Percentiles rank a stretch among this genome's conserved stretches.
Conservation (phyloP, 2,888 invertebrate genomes). For the Vannuccia rotundouncinata region DNA sequence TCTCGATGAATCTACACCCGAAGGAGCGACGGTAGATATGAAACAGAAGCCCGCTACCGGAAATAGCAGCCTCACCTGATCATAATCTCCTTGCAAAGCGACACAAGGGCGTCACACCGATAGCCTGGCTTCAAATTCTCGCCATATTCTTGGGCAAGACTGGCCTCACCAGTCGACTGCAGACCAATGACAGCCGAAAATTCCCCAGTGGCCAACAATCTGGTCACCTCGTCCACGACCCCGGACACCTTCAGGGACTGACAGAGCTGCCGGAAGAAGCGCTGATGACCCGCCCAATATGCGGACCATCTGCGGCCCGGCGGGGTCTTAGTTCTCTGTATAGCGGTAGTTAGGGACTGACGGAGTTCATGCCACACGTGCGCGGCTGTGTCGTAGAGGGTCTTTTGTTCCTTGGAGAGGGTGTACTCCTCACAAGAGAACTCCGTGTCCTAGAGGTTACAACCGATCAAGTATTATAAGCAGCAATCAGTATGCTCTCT, state of each 20-base stretch:
- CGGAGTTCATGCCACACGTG: conserved; percentile 46
- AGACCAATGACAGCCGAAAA: conserved; percentile 55
- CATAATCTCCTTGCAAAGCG: neutral
- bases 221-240: conserved; percentile 47
- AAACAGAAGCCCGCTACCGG: conserved; percentile 45
- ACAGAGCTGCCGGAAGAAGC: conserved; percentile 55
- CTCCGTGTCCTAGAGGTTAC: conserved; percentile 42
- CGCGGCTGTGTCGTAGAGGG: conserved; percentile 50
- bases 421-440: conserved; percentile 49
- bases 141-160: conserved; percentile 8
- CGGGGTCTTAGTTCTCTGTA: neutral
- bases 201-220: conserved; percentile 46
- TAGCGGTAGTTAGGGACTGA: neutral
- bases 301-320: conserved; percentile 46
- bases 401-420: conserved; percentile 47
- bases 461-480: no score
- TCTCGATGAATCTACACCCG: neutral
- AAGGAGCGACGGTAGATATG: conserved; percentile 49
- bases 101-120: neutral
- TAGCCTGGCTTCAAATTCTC: conserved; percentile 35
- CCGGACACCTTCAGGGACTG: conserved; percentile 58
- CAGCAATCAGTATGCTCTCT: no score
- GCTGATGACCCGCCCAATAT: conserved; percentile 53
- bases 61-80: neutral
- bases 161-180: conserved; percentile 54